phyloP scores from a whole-genome alignment of 2,113 vertebrate genomes.

The Chamaetylas fuelleborni region DNA sequence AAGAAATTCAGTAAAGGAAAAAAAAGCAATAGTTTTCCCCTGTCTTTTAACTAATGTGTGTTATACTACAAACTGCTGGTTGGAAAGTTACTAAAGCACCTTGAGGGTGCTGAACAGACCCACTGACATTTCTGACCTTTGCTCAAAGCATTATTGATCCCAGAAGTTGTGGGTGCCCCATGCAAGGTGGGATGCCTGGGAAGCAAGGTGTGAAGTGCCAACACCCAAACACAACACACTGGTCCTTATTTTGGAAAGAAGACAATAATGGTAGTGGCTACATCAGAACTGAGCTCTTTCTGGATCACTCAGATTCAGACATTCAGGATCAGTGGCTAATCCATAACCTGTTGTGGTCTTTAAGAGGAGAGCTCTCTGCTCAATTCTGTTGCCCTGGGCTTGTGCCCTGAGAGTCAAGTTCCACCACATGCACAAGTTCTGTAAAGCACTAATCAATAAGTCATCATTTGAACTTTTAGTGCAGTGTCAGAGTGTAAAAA shows the following conservation, averaged over 20 bases:
- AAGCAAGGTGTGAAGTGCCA: neutral
- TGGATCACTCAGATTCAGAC: neutral
- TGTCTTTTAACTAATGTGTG: neutral
- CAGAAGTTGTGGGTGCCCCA: neutral
- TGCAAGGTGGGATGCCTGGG: neutral
- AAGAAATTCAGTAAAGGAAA: neutral
- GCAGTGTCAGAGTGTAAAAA: neutral
- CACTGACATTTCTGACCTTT: neutral
- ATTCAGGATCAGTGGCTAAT: neutral
- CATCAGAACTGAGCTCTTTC: neutral
- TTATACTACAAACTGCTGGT: neutral
- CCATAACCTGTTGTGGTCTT: neutral
- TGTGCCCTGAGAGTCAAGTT: neutral
- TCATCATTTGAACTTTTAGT: neutral
- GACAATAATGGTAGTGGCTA: neutral
- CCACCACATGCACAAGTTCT: neutral
- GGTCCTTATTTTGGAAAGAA: neutral
- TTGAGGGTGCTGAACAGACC: neutral
- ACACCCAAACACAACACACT: neutral
- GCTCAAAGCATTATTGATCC: neutral
- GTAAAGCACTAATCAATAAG: neutral
- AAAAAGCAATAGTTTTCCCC: neutral
- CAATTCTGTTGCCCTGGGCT: neutral
- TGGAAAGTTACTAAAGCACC: neutral
- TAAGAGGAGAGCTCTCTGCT: neutral